Base-by-base conservation (phyloP, 2,888 invertebrate species). In the Eilema caniola region DNA sequence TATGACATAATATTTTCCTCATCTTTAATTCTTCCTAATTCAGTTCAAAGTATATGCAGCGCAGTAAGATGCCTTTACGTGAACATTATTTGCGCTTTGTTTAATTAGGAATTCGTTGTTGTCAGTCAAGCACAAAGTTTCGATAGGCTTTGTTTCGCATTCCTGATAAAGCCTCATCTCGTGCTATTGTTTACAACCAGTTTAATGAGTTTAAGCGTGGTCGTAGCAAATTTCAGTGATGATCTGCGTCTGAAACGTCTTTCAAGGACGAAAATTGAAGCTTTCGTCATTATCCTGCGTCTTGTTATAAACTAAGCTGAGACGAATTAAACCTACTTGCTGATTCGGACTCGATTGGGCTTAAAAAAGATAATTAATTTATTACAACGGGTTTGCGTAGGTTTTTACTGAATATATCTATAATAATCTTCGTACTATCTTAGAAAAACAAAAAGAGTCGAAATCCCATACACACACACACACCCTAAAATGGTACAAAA, bases 111-210 rank as follows among this genome's bases (percentile, higher is more conserved):
- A 28, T 47, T 64, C 20, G 64, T 64, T 33, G 28, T 64, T 31
- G 64, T 64, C 53, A 64, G 53, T 64, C 53, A 64, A 63, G 64
- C 53, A 64, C 28, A 64, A 64, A 65, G 28, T 65, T 64, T 7
- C 53, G 31, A 56, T 64, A 63, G 53, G 53, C 64, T 64, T 64
- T 64, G 64, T 56, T 64, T 53, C 28, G 53, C 23, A 28, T 64
- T 56, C 53, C n/a, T 47, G 53, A 53, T 64, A 56, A 47, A 64
- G 53, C 53, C 64, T 53, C 28, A 53, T 64, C 31, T 56, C n/a
- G n/a, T 31, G 53, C 64, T 56, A 64, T 64, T 64, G n/a, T 53
- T 56, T 56, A 28, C 53, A 64, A 64, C 28, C 53, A 31, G 53
- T 56, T 64, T 53, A 31, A 31, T 23, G 31, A 65, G 28, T 28